Conservation (phyloP, 2,888 invertebrate species). For the Adelognathus sp. region DNA sequence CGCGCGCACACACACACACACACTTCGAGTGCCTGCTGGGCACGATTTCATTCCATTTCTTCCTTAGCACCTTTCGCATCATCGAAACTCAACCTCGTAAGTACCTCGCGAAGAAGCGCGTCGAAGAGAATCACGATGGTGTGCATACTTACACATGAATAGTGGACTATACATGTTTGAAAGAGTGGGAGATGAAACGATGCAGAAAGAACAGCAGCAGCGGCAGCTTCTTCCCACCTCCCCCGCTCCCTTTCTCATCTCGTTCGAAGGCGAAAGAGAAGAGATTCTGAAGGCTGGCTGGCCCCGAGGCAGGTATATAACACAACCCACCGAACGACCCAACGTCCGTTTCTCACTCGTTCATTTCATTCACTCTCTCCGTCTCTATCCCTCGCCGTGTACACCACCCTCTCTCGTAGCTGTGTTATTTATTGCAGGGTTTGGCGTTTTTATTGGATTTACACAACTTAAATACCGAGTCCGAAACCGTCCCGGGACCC, state of each 20-base stretch:
- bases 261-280: conserved; percentile 76
- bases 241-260: conserved; percentile 74
- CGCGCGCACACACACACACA: not conserved
- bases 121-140: not conserved
- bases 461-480: conserved; percentile 79
- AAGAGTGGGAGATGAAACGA: conserved; percentile 35
- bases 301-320: conserved; percentile 76
- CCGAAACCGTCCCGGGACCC: conserved; percentile 66
- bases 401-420: conserved; percentile 68
- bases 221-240: conserved; percentile 55
- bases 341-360: conserved; percentile 43
- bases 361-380: conserved; percentile 27
- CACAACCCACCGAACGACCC: conserved; percentile 71
- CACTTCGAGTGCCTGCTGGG: conserved; percentile 11
- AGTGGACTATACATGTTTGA: too few species aligned
- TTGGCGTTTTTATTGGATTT: conserved; percentile 80
- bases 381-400: conserved; percentile 32
- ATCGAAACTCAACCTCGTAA: conserved; percentile 5
- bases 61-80: conserved; percentile 48
- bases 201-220: conserved; percentile 45
- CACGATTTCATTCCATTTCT: conserved; percentile 54
- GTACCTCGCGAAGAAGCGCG: not conserved
- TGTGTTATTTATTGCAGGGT: conserved; percentile 79
- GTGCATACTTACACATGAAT: too few species aligned
- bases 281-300: conserved; percentile 55